Base-by-base conservation (phyloP, 1,140 invertebrate genomes). In the Chironomus tepperi region DNA sequence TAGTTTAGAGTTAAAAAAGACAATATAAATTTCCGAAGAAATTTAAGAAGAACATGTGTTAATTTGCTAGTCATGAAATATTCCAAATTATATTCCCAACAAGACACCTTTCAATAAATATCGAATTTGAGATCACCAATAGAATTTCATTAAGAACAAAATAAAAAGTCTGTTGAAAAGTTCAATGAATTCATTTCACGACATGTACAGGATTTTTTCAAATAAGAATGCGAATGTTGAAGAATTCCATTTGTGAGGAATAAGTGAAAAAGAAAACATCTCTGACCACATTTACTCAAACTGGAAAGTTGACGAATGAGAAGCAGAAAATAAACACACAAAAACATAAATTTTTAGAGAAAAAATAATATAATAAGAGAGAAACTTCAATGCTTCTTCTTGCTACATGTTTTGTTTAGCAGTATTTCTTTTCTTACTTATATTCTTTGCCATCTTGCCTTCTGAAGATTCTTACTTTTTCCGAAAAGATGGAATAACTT, bases 111-210 rank as follows among this genome's bases (percentile, higher is more conserved):
- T 34, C 24, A 34, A 2, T 34, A 34, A 34, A 5, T 34, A 34
- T 34, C 24, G 5, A 34, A 34, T 34, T 5, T 1, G 15, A 57
- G 12, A 57, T 57, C 47, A 57, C 12, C 47, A 15, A 57, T 15
- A 57, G 47, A 57, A 57, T 57, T 57, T 57, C 12, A 57, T 12
- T 15, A 57, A 57, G 7, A 57, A 57, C 15, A 57, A 57, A 57
- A n/a, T 12, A 15, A n/a, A 12, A 57, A 12, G 7, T 57, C 12
- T 12, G 47, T 57, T n/a, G n/a, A 57, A 47, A 57, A 57, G 47
- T 57, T 57, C 47, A 57, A 57, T 57, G 47, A 57, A 12, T 57
- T n/a, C 47, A 57, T 57, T 57, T 57, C 47, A n/a, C 47, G 47
- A 57, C 47, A 57, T 57, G 47, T 15, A 57, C 47, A 57, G 47